Evolutionary conservation across 2,113 vertebrate species (phyloP).

Genomic region (Salvelinus sp.): DNA sequence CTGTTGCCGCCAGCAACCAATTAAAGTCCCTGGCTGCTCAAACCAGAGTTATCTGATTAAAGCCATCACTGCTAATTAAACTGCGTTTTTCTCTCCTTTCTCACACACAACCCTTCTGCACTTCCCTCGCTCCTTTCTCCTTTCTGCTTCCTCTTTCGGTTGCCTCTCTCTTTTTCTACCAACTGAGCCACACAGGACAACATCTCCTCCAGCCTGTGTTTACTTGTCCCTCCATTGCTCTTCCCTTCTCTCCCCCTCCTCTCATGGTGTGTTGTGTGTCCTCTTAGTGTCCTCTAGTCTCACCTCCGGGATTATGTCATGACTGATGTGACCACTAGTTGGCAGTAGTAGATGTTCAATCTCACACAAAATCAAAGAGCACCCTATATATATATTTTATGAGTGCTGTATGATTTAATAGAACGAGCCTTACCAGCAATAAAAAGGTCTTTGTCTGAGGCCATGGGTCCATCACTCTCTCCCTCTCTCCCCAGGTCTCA

Average conservation of each 20-base stretch:
- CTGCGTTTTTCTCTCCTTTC: constrained; percentile 25
- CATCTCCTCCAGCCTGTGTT: no score
- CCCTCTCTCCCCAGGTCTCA: constrained; percentile 19
- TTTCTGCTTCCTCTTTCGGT: neutral
- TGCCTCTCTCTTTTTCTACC: neutral
- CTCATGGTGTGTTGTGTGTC: no score
- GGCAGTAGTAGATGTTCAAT: constrained; percentile 37
- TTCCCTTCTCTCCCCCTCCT: no score
- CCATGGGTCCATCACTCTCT: constrained; percentile 23
- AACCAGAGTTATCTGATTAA: constrained; percentile 50
- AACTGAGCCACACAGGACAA: no score
- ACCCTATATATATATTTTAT: constrained; percentile 22
- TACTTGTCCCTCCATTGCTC: no score
- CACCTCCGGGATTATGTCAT: constrained; percentile 36
- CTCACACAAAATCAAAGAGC: constrained; percentile 20
- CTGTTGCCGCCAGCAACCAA: constrained; percentile 50
- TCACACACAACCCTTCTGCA: neutral
- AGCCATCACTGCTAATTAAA: constrained; percentile 59
- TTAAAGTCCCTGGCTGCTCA: constrained; percentile 48
- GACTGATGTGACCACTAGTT: constrained; percentile 51
- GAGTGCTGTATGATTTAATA: constrained; percentile 15
- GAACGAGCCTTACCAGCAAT: constrained; percentile 1
- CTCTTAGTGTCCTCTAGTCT: neutral
- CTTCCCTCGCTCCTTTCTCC: neutral
- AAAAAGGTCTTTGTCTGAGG: constrained; percentile 19